A percentile compares a stretch with the other conserved stretches of the same genome.
phyloP scores from a whole-genome alignment of 2,797 vertebrate species.

The Selene dorsalis region DNA sequence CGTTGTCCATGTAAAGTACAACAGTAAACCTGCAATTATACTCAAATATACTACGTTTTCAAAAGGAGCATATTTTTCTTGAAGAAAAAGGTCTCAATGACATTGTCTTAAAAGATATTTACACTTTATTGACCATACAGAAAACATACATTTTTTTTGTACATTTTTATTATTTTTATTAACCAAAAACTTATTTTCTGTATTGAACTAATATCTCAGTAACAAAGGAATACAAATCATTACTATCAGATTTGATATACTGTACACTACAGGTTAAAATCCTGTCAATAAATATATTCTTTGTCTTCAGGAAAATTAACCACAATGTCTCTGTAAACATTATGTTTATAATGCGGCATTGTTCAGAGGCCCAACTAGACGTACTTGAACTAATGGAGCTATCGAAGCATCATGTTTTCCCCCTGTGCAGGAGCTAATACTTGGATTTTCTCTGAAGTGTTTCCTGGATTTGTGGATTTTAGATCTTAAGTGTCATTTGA shows the following conservation, averaged over 20 bases:
- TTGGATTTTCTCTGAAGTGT: slow-evolving; percentile 17
- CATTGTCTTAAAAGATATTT: slow-evolving; percentile 51
- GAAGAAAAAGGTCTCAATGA: background rate
- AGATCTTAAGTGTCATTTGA: slow-evolving; percentile 18
- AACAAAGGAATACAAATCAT: slow-evolving; percentile 59
- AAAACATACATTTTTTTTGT: slow-evolving; percentile 50
- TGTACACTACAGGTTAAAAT: slow-evolving; percentile 83
- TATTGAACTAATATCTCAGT: slow-evolving; percentile 47
- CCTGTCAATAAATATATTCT: slow-evolving; percentile 83
- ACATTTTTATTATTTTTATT: slow-evolving; percentile 37
- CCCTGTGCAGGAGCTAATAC: background rate
- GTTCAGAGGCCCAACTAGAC: background rate
- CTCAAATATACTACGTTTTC: background rate
- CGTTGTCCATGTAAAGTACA: background rate
- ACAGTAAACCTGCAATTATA: background rate
- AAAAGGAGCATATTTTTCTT: background rate
- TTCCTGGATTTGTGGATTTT: slow-evolving; percentile 15
- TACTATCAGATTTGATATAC: slow-evolving; percentile 62
- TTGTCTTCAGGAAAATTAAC: slow-evolving; percentile 61
- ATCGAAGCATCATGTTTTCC: slow-evolving; percentile 11
- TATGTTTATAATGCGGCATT: slow-evolving; percentile 24
- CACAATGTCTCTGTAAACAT: slow-evolving; percentile 55
- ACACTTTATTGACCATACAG: slow-evolving; percentile 72
- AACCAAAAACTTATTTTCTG: slow-evolving; percentile 56
- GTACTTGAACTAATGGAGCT: slow-evolving; percentile 12